phyloP scores from a whole-genome alignment of 2,113 vertebrate species.

The Toxotes chatareus region DNA sequence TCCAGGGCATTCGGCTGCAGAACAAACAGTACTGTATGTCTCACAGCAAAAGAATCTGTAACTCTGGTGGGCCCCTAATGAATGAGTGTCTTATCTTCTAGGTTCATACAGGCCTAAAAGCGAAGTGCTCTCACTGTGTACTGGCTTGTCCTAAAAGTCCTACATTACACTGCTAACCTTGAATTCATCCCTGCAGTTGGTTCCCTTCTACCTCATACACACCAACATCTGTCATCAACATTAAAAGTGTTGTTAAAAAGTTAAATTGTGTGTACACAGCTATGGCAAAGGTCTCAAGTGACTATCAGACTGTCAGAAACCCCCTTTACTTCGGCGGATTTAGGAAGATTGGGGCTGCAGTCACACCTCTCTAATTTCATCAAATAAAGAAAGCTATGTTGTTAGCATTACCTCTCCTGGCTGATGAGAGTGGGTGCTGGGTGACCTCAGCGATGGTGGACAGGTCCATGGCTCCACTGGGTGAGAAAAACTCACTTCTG shows the following conservation, averaged over 20 bases:
- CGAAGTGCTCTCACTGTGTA: background rate
- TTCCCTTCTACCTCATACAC: background rate
- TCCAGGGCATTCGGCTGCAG: background rate
- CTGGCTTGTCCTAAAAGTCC: background rate
- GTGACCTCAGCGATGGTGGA: conserved; percentile 88
- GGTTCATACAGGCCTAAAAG: background rate
- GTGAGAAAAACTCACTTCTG: conserved; percentile 80
- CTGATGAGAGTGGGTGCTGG: conserved; percentile 60
- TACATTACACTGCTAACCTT: background rate
- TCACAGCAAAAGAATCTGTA: background rate
- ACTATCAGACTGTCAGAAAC: background rate
- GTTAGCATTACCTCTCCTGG: conserved; percentile 56
- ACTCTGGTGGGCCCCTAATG: background rate
- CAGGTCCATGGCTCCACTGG: conserved; percentile 85
- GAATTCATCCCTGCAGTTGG: background rate
- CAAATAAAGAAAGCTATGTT: background rate
- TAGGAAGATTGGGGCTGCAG: no score
- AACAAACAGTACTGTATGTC: background rate
- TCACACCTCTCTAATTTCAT: background rate
- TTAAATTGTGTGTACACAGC: background rate
- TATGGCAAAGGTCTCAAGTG: background rate
- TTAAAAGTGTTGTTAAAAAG: background rate
- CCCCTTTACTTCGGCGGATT: no score
- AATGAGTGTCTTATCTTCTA: background rate
- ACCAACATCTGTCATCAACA: background rate